Percentiles rank a stretch among this genome's conserved stretches.
Conservation (phyloP, 2,888 invertebrate genomes). For the Argyresthia goedartella region DNA sequence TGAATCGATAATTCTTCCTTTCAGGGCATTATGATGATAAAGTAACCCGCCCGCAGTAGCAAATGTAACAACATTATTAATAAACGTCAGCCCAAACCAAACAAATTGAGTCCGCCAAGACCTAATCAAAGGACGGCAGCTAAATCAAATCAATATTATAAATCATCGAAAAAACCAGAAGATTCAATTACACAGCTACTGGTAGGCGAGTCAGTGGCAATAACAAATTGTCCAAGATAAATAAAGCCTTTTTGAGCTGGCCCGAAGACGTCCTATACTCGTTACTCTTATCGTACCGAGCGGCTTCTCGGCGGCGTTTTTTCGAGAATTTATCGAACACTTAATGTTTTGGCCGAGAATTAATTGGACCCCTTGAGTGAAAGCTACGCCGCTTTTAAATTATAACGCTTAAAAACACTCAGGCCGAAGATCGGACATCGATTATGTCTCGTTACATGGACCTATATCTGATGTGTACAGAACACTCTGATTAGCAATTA, state of each 20-base stretch:
- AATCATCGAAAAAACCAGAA: slow-evolving; percentile 43
- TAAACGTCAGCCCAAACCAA: not conserved
- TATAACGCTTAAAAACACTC: slow-evolving; percentile 38
- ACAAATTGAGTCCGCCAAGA: not conserved
- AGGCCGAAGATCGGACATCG: not conserved
- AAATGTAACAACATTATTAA: not conserved
- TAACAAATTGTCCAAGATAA: slow-evolving; percentile 68
- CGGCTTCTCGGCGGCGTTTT: slow-evolving; percentile 26
- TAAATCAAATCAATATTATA: not conserved
- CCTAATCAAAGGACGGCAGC: not conserved
- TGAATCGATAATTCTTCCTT: too few relatives aligned
- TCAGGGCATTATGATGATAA: too few relatives aligned
- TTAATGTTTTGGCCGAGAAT: slow-evolving; percentile 56
- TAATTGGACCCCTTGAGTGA: slow-evolving; percentile 51
- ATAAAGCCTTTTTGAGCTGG: slow-evolving; percentile 50
- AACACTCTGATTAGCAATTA: slow-evolving; percentile 4
- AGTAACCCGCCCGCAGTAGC: too few relatives aligned
- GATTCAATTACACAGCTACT: slow-evolving; percentile 68
- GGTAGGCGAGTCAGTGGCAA: slow-evolving; percentile 59
- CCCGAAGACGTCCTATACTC: slow-evolving; percentile 39
- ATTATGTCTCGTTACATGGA: slow-evolving; percentile 3
- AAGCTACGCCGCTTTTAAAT: slow-evolving; percentile 46
- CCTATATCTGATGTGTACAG: not conserved
- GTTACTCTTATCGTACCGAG: slow-evolving; percentile 35
- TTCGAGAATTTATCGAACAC: slow-evolving; percentile 52